Evolutionary conservation across 2,888 invertebrate genomes (phyloP).

Genomic region (Hyppa rectilinea): DNA sequence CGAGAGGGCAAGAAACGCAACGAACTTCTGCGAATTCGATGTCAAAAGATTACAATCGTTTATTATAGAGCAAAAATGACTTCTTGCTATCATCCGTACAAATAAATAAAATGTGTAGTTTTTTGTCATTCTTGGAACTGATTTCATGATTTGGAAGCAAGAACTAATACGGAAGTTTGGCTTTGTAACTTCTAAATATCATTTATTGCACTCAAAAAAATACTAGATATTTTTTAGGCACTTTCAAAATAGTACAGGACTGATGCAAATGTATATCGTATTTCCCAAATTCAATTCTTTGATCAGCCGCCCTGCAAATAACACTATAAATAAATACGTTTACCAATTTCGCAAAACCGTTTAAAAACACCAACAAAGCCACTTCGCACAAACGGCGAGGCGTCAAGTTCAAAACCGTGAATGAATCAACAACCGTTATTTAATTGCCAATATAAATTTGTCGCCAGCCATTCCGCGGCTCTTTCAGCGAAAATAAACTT

Average conservation of each 20-base stretch:
- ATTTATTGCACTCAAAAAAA: neutral
- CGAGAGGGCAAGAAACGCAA: neutral
- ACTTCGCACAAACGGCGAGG: conserved; percentile 14
- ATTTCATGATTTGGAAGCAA: conserved; percentile 4
- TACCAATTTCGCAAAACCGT: conserved; percentile 11
- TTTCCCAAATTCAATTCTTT: neutral
- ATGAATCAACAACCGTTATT: conserved; percentile 64
- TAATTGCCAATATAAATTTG: conserved; percentile 65
- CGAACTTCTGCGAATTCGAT: conserved; percentile 25
- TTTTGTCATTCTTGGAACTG: neutral
- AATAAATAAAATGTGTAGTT: conserved; percentile 2
- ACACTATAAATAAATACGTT: conserved; percentile 1
- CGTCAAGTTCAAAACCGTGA: conserved; percentile 46
- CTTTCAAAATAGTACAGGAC: neutral
- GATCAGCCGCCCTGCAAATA: neutral
- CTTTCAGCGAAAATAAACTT: conserved; percentile 58
- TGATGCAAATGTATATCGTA: neutral
- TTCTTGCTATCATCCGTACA: neutral
- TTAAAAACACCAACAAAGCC: conserved; percentile 38
- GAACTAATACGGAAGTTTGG: neutral
- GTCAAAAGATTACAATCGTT: conserved; percentile 8
- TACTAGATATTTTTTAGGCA: no score
- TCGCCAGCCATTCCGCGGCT: conserved; percentile 45
- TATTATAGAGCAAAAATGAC: conserved; percentile 3
- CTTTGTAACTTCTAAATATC: neutral